Percentiles rank a stretch among this genome's conserved stretches.
phyloP scores from a whole-genome alignment of 2,113 vertebrate genomes.

The Rhynchomys soricoides region DNA sequence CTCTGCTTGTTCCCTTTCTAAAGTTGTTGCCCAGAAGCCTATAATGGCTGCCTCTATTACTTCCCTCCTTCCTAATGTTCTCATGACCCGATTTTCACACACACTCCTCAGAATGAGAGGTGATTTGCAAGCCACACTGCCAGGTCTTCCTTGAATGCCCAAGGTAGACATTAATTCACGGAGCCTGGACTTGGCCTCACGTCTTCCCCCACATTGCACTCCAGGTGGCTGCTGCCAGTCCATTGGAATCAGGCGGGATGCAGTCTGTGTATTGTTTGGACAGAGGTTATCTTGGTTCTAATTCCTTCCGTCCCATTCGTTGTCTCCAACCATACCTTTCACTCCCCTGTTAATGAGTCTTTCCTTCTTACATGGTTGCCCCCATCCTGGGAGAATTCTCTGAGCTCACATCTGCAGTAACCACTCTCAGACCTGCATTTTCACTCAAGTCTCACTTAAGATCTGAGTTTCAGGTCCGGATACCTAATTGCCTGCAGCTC shows the following conservation, averaged over 20 bases:
- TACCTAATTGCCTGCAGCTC: conserved; percentile 55
- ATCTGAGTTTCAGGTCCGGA: conserved; percentile 58
- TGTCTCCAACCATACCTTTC: conserved; percentile 21
- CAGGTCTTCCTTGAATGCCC: background rate
- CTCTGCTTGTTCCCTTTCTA: conserved; percentile 29
- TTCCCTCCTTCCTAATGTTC: background rate
- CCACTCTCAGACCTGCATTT: conserved; percentile 60
- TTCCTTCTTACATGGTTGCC: background rate
- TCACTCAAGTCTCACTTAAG: conserved; percentile 35
- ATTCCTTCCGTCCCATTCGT: conserved; percentile 36
- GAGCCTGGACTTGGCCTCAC: background rate
- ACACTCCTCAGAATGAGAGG: background rate
- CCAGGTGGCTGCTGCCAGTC: background rate
- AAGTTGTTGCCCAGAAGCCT: conserved; percentile 33
- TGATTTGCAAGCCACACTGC: conserved; percentile 22
- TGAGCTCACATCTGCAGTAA: conserved; percentile 37
- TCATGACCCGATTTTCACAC: background rate
- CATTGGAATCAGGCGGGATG: background rate
- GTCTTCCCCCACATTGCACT: background rate
- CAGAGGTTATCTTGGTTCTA: background rate
- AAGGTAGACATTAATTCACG: conserved; percentile 10
- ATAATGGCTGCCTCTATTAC: background rate
- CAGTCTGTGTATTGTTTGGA: conserved; percentile 4
- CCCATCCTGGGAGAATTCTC: background rate
- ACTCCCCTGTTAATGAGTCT: background rate